Evolutionary conservation across 1,140 invertebrate genomes (phyloP).

Genomic region (Drosophila tristis): DNA sequence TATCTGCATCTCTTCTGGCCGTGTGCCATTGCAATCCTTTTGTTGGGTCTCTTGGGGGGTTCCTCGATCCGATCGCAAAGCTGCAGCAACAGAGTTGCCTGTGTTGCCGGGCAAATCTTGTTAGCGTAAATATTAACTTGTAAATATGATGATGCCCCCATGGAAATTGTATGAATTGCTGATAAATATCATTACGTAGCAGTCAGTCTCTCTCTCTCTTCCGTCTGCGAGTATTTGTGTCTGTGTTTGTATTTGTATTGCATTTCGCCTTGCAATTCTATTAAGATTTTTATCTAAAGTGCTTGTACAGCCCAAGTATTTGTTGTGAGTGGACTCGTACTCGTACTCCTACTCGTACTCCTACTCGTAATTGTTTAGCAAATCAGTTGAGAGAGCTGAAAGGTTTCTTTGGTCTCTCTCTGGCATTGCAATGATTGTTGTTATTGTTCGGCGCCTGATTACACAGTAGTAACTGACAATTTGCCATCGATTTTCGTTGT

Average conservation of each 20-base stretch:
- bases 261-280: slow-evolving; percentile 78
- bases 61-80: slow-evolving; percentile 39
- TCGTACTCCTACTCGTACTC: slow-evolving; percentile 52
- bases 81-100: slow-evolving; percentile 48
- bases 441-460: slow-evolving; percentile 58
- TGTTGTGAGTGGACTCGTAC: slow-evolving; percentile 51
- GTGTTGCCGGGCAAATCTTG: slow-evolving; percentile 63
- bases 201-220: slow-evolving; percentile 5
- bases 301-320: slow-evolving; percentile 68
- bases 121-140: slow-evolving; percentile 84
- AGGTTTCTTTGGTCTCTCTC: slow-evolving; percentile 24
- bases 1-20: slow-evolving; percentile 1
- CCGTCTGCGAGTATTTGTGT: slow-evolving; percentile 7
- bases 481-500: slow-evolving; percentile 55
- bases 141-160: slow-evolving; percentile 83
- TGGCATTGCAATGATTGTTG: slow-evolving; percentile 46
- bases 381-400: slow-evolving; percentile 54
- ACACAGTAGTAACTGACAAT: slow-evolving; percentile 78
- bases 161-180: slow-evolving; percentile 82
- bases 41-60: slow-evolving; percentile 40
- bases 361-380: slow-evolving; percentile 77
- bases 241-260: slow-evolving; percentile 58
- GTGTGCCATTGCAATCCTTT: slow-evolving; percentile 62
- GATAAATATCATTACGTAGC: slow-evolving; percentile 79
- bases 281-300: slow-evolving; percentile 80